phyloP scores from a whole-genome alignment of 2,113 vertebrate species.

The Microtus ochrogaster region DNA sequence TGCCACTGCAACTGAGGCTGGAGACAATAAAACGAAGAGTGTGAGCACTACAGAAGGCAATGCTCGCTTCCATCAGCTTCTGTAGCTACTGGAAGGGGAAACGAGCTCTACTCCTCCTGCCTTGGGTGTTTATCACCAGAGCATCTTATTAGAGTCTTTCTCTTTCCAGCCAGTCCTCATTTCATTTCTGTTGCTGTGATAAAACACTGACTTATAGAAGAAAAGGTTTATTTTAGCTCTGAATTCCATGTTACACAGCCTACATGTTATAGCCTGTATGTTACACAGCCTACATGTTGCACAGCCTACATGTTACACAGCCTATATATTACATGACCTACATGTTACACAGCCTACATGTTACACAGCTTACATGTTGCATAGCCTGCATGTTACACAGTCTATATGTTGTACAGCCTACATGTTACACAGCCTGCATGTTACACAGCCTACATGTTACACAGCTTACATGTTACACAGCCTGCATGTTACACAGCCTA shows the following conservation, averaged over 20 bases:
- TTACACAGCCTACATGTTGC: neutral
- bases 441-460: too few relatives aligned
- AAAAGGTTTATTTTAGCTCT: neutral
- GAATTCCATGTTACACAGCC: neutral
- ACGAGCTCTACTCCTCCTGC: neutral
- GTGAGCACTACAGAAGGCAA: neutral
- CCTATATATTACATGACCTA: neutral
- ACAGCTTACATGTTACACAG: neutral
- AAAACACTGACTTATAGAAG: neutral
- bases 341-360: neutral
- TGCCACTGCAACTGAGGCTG: neutral
- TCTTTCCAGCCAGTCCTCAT: neutral
- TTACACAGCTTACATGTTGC: too few relatives aligned
- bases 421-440: neutral
- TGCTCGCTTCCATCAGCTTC: neutral
- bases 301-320: neutral
- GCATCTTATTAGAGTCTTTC: neutral
- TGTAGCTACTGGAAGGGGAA: neutral
- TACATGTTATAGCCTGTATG: neutral
- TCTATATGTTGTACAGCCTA: accelerated
- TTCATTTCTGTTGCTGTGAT: neutral
- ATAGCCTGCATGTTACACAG: neutral
- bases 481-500: neutral
- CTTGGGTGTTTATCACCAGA: neutral
- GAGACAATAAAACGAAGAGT: neutral